These are phyloP conservation scores for Acanthurus lineatus DNA, from an alignment of 2,797 vertebrate genomes.

Conservation along the genomic window DNA sequence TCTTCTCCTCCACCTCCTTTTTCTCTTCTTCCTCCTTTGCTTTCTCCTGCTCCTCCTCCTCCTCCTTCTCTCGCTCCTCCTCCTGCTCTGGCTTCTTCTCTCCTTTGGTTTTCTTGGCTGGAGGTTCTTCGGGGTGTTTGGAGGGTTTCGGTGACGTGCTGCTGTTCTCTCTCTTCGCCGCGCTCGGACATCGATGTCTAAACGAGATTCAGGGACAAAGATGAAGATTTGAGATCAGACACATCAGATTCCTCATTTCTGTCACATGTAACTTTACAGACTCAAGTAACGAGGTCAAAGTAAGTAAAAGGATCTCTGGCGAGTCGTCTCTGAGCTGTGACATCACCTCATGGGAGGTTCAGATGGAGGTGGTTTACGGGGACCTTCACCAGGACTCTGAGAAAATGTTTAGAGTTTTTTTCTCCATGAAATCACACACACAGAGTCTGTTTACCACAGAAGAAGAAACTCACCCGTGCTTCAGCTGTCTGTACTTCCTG, in stretches of 20 bases:
- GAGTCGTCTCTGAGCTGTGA: too few species aligned
- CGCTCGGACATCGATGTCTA: slow-evolving; percentile 43
- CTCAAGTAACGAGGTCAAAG: too few species aligned
- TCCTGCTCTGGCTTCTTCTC: slow-evolving; percentile 60
- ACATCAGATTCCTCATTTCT: too few species aligned
- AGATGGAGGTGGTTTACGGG: too few species aligned
- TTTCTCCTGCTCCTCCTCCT: slow-evolving; percentile 37
- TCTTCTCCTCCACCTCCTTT: background rate
- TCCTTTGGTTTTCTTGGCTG: slow-evolving; percentile 74
- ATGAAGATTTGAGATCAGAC: too few species aligned
- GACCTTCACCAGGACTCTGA: too few species aligned
- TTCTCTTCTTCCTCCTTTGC: background rate
- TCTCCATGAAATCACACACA: too few species aligned
- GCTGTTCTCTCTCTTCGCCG: slow-evolving; percentile 51
- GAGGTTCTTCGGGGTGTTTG: slow-evolving; percentile 74
- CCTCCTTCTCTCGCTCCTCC: slow-evolving; percentile 6
- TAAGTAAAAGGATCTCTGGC: too few species aligned
- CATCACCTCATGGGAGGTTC: too few species aligned
- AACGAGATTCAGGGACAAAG: background rate
- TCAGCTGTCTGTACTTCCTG: slow-evolving; percentile 89
- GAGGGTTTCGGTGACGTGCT: slow-evolving; percentile 35
- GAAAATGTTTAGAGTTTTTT: too few species aligned
- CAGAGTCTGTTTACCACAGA: too few species aligned
- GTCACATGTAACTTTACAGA: too few species aligned
- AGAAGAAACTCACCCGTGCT: slow-evolving; percentile 79